Evolutionary conservation across 2,797 vertebrate species (phyloP).

Genomic region (Pangasius macronema): DNA sequence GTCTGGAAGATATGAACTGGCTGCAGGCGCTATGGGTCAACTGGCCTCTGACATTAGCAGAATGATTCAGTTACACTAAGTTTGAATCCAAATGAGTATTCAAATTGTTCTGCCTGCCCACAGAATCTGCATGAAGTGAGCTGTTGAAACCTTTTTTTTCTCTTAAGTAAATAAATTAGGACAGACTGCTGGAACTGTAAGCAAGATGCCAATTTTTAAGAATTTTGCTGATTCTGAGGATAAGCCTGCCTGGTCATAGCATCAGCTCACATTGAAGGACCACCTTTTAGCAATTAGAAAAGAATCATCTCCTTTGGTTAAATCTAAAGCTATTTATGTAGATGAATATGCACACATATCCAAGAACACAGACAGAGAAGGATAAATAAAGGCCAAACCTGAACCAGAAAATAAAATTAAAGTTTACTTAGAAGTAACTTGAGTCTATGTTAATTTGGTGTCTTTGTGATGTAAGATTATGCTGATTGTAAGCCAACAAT

Average conservation of each 20-base stretch:
- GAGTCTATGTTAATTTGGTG: not conserved
- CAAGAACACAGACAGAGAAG: not conserved
- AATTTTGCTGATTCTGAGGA: constrained; percentile 44
- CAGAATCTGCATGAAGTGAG: constrained; percentile 59
- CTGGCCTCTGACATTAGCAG: not conserved
- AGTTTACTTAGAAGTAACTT: not conserved
- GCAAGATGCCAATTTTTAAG: constrained; percentile 61
- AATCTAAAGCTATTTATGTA: not conserved
- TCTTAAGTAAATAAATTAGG: constrained; percentile 58
- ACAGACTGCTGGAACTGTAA: constrained; percentile 60
- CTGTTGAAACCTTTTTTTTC: constrained; percentile 30
- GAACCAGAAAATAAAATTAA: not conserved
- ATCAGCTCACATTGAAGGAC: constrained; percentile 45
- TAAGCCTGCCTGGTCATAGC: constrained; percentile 59
- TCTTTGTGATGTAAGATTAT: not conserved
- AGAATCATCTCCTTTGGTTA: constrained; percentile 62
- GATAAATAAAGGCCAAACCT: not conserved
- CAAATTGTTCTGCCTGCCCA: constrained; percentile 71
- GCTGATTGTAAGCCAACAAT: not conserved
- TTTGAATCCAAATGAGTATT: constrained; percentile 76
- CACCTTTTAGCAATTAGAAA: not conserved
- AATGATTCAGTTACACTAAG: constrained; percentile 43
- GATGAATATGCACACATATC: not conserved
- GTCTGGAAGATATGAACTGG: constrained; percentile 63
- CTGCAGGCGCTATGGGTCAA: constrained; percentile 61